phyloP scores from a whole-genome alignment of 2,888 invertebrate genomes.

The Acleris laterana region DNA sequence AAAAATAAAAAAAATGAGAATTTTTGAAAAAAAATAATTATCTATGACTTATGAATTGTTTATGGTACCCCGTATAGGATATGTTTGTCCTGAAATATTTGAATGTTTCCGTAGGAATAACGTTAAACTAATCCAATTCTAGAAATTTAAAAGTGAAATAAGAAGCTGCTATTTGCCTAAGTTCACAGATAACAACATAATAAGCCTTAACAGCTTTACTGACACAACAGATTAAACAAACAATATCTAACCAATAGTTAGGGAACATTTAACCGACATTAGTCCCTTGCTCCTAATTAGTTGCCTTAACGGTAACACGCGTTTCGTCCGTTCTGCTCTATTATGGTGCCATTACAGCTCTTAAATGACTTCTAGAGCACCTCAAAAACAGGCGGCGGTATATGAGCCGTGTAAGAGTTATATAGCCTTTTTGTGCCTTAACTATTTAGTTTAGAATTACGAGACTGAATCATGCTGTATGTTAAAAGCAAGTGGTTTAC shows the following conservation, averaged over 20 bases:
- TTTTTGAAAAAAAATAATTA: too few relatives aligned
- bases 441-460: background rate
- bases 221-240: slow-evolving; percentile 1
- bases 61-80: too few relatives aligned
- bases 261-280: slow-evolving; percentile 23
- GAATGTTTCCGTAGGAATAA: too few relatives aligned
- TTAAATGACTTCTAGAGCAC: slow-evolving; percentile 15
- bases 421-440: slow-evolving; percentile 1
- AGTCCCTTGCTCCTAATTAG: slow-evolving; percentile 29
- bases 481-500: too few relatives aligned
- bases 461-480: too few relatives aligned
- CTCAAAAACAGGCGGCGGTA: slow-evolving; percentile 23
- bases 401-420: slow-evolving; percentile 27
- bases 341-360: slow-evolving; percentile 28
- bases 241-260: slow-evolving; percentile 29
- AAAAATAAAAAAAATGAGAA: too few relatives aligned
- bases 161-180: too few relatives aligned
- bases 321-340: slow-evolving; percentile 26
- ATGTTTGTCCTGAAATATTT: too few relatives aligned
- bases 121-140: too few relatives aligned
- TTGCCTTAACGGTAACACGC: slow-evolving; percentile 10
- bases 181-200: too few relatives aligned
- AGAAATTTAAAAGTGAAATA: too few relatives aligned
- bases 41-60: too few relatives aligned
- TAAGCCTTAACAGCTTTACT: background rate